Evolutionary conservation across 2,797 vertebrate species (phyloP).

Genomic region (Apogon hyalosoma): DNA sequence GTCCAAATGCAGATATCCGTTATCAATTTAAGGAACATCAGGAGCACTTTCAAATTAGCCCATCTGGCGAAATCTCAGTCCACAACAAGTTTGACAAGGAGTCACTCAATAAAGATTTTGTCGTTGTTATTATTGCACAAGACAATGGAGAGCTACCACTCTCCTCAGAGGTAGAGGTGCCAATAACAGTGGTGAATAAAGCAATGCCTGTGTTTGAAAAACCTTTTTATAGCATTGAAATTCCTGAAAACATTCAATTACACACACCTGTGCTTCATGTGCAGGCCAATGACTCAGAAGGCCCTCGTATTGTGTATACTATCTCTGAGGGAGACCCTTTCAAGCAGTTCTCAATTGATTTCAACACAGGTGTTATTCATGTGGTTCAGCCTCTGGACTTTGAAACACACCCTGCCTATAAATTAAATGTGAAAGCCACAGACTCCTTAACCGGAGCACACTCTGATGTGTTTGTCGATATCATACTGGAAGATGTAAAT

Average conservation of each 20-base stretch:
- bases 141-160: conserved; percentile 91
- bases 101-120: conserved; percentile 90
- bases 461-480: conserved; percentile 95
- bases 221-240: conserved; percentile 95
- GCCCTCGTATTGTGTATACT: conserved; percentile 94
- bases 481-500: conserved; percentile 95
- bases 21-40: conserved; percentile 91
- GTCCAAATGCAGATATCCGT: conserved; percentile 88
- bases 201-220: conserved; percentile 97
- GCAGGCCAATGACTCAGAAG: conserved; percentile 95
- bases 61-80: conserved; percentile 89
- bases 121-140: conserved; percentile 88
- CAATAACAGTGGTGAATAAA: conserved; percentile 93
- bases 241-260: conserved; percentile 92
- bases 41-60: conserved; percentile 90
- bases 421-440: conserved; percentile 92
- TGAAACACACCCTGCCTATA: conserved; percentile 96
- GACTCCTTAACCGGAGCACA: conserved; percentile 94
- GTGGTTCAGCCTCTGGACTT: conserved; percentile 92
- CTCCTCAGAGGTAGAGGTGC: conserved; percentile 89
- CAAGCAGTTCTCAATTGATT: conserved; percentile 94
- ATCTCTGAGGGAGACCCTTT: conserved; percentile 96
- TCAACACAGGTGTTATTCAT: conserved; percentile 95
- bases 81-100: conserved; percentile 91
- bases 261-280: conserved; percentile 93